Conservation (phyloP, 2,888 invertebrate species). For the Dicranocentrus wangi region DNA sequence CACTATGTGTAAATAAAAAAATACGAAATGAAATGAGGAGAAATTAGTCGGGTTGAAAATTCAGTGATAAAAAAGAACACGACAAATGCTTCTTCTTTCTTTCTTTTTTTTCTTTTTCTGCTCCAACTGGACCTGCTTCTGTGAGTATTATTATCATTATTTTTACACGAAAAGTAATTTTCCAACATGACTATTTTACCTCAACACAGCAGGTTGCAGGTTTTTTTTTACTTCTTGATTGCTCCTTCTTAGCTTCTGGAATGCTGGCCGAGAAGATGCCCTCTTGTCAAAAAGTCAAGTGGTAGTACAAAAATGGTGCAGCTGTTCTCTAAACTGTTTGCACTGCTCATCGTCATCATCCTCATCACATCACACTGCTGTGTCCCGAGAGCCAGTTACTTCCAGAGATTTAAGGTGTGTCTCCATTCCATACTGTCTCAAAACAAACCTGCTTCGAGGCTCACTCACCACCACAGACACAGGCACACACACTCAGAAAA, state of each 20-base stretch:
- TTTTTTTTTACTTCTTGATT: constrained; percentile 45
- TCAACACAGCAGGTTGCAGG: constrained; percentile 64
- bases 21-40: no score
- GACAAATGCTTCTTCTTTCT: no score
- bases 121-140: no score
- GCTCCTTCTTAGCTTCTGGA: constrained; percentile 62
- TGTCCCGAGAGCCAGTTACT: constrained; percentile 32
- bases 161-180: constrained; percentile 5
- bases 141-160: no score
- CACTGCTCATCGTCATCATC: constrained; percentile 53
- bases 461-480: background rate
- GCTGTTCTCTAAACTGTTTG: constrained; percentile 47
- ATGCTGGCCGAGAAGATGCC: constrained; percentile 51
- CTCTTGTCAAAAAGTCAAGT: constrained; percentile 33
- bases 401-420: constrained; percentile 61
- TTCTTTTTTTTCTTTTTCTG: no score
- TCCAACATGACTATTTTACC: constrained; percentile 38
- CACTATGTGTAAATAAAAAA: no score
- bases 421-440: constrained; percentile 31
- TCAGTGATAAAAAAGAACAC: no score
- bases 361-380: no score
- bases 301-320: constrained; percentile 46
- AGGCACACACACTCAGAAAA: background rate
- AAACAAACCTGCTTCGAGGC: background rate
- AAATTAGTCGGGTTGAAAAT: no score